These are phyloP conservation scores for Euthynnus affinis DNA, from an alignment of 2,797 vertebrate species.

Conservation along the genomic window DNA sequence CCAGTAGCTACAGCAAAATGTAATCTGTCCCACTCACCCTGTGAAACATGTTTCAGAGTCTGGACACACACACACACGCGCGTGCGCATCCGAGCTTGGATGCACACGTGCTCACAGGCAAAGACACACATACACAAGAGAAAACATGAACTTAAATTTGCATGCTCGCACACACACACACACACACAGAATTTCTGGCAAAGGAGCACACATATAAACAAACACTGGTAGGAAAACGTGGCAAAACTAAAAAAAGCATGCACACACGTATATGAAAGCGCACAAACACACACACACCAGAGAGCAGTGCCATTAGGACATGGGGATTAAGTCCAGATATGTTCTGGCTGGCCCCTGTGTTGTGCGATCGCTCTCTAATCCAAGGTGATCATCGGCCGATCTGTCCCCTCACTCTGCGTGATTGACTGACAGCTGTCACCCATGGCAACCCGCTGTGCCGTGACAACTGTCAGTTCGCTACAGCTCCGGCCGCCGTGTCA, in stretches of 20 bases:
- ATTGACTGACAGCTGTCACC: slow-evolving; percentile 86
- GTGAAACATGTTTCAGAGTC: slow-evolving; percentile 49
- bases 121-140: background rate
- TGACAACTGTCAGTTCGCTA: slow-evolving; percentile 75
- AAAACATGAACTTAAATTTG: background rate
- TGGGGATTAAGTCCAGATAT: slow-evolving; percentile 74
- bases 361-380: slow-evolving; percentile 77
- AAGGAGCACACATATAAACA: slow-evolving; percentile 15
- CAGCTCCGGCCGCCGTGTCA: slow-evolving; percentile 56
- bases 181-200: slow-evolving; percentile 1
- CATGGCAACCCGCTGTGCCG: slow-evolving; percentile 71
- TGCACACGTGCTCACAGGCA: slow-evolving; percentile 16
- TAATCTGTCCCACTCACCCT: slow-evolving; percentile 61
- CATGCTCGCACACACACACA: slow-evolving; percentile 9
- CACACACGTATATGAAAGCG: slow-evolving; percentile 12
- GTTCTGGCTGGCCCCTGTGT: slow-evolving; percentile 61
- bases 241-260: background rate
- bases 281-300: slow-evolving; percentile 40
- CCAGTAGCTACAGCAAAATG: slow-evolving; percentile 60
- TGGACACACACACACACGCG: slow-evolving; percentile 26
- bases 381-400: slow-evolving; percentile 82
- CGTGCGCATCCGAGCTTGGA: background rate
- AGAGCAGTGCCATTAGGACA: slow-evolving; percentile 55
- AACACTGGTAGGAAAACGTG: background rate
- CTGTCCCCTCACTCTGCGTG: slow-evolving; percentile 77